Base-by-base conservation (phyloP, 2,797 vertebrate species). In the Pygocentrus nattereri region DNA sequence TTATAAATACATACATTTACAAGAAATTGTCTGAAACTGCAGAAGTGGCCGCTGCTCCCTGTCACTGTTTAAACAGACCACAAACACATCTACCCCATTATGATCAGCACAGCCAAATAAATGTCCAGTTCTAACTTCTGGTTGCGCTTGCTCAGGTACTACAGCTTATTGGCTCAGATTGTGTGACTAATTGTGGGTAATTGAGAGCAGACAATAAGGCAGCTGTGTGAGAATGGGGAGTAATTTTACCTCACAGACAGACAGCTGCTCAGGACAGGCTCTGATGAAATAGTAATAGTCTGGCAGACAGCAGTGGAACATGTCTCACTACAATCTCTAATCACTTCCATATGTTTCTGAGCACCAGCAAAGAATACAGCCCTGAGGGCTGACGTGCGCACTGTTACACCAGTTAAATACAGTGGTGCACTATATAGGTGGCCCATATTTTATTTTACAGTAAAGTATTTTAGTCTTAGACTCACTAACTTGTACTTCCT, bases 121-220 rank as follows among this genome's bases (percentile, higher is more conserved):
- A 2, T 18, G 27, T 74, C 34, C 62, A 47, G 11, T 18, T 44
- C 15, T 15, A 62, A 47, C 19, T 49, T 50, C 67, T 61, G 18
- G 31, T 25, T 67, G 31, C 25, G 16, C 16, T 16, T 54, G 58
- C 59, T 77, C 79, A 83, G 81, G 84, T 85, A 75, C 79, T 62
- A 0, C 59, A 25, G 65, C 50, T 23, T 49, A 59, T 21, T 6
- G 76, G 76, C 76, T 81, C 31, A 11, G 71, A 70, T 72, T 30
- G 50, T 72, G 41, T 62, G 62, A 65, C 71, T 76, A 71, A 86
- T 86, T 72, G 74, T 65, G 52, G 13, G 50, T 84, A 79, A 86
- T 81, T 81, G 79, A 75, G 67, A 84, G 67, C 82, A 84, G 76
- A 81, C 75, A 76, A 34, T 41, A 58, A 77, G 74, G 73, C 79